A percentile compares a stretch with the other conserved stretches of the same genome.
Conservation (phyloP, 2,797 vertebrate species). For the Phrynocephalus guinanensis region DNA sequence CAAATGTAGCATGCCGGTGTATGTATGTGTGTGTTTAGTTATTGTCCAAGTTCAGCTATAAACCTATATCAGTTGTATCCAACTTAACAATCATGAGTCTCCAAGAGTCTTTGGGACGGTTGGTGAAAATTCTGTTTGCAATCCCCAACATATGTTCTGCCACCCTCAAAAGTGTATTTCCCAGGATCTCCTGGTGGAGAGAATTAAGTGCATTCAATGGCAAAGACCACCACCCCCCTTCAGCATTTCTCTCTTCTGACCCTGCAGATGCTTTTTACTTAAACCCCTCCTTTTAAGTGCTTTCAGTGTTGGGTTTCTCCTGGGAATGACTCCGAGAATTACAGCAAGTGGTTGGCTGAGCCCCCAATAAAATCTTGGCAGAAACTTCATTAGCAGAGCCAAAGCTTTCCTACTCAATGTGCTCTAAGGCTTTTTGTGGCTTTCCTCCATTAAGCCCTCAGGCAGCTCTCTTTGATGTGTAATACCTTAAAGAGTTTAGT, state of each 20-base stretch:
- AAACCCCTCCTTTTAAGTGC: neutral
- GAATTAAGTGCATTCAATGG: neutral
- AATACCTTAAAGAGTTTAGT: conserved; percentile 74
- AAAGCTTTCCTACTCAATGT: conserved; percentile 58
- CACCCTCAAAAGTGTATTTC: neutral
- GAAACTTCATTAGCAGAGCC: conserved; percentile 52
- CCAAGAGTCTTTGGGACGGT: neutral
- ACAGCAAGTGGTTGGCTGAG: conserved; percentile 18
- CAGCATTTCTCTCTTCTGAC: neutral
- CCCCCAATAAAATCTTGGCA: conserved; percentile 55
- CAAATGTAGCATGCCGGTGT: no score
- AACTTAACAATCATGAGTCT: neutral
- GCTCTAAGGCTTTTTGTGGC: conserved; percentile 46
- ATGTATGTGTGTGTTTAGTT: neutral
- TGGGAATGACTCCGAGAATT: conserved; percentile 40
- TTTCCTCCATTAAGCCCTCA: conserved; percentile 55
- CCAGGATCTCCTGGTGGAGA: neutral
- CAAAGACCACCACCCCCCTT: neutral
- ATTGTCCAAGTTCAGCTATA: neutral
- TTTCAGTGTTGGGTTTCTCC: conserved; percentile 9
- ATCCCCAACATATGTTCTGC: neutral
- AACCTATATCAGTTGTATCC: neutral
- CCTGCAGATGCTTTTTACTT: neutral
- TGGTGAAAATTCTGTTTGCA: neutral
- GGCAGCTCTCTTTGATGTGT: conserved; percentile 59